These are phyloP conservation scores for Semaprochilodus insignis DNA, from an alignment of 2,797 vertebrate genomes.

Conservation along the genomic window DNA sequence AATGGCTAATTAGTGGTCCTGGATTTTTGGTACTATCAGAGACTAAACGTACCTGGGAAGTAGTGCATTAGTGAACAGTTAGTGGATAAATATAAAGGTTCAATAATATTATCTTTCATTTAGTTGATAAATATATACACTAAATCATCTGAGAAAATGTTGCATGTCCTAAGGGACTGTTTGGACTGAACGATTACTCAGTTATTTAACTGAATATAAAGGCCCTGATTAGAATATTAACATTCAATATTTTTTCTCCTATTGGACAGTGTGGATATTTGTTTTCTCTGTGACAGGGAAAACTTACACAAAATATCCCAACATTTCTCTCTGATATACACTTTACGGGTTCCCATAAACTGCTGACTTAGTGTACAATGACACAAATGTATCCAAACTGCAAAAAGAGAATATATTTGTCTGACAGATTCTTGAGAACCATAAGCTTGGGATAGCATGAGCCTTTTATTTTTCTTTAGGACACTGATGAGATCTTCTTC, in stretches of 20 bases:
- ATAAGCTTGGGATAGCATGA: not conserved
- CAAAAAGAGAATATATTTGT: not conserved
- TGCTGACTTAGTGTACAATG: not conserved
- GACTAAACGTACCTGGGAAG: too few relatives aligned
- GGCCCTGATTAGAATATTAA: not conserved
- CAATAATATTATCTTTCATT: not conserved
- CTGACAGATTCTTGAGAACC: not conserved
- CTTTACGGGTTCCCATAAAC: too few relatives aligned
- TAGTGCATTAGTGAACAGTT: too few relatives aligned
- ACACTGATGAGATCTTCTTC: not conserved
- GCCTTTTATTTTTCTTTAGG: too few relatives aligned
- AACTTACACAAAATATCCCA: not conserved
- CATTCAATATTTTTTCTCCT: not conserved
- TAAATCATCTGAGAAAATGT: not conserved
- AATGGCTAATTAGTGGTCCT: too few relatives aligned
- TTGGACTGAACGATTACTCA: not conserved
- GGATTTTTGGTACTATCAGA: too few relatives aligned
- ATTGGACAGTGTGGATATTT: not conserved
- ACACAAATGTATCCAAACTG: not conserved
- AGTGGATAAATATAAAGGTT: too few relatives aligned
- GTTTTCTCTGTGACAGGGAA: not conserved
- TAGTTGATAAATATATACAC: not conserved
- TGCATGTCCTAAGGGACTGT: not conserved
- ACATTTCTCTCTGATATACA: not conserved
- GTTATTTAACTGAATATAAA: not conserved